phyloP scores from a whole-genome alignment of 2,113 vertebrate species.

The Neogobius melanostomus region DNA sequence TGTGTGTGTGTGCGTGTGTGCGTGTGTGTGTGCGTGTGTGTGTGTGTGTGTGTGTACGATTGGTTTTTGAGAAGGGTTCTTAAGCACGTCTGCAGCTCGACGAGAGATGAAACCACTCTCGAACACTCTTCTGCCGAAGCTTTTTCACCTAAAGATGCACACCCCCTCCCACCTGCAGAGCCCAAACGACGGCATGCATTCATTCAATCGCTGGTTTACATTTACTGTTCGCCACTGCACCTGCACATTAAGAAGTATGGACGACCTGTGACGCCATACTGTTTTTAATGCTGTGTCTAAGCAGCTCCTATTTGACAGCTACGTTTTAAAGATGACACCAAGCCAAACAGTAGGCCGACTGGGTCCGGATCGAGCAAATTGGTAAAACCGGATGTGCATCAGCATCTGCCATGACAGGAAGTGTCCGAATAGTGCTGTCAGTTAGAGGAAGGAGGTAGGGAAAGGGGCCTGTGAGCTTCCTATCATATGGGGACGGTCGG shows the following conservation, averaged over 20 bases:
- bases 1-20: conserved; percentile 15
- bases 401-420: too few relatives aligned
- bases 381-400: too few relatives aligned
- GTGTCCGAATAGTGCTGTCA: too few relatives aligned
- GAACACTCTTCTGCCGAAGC: background rate
- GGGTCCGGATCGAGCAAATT: too few relatives aligned
- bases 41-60: conserved; percentile 19
- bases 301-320: background rate
- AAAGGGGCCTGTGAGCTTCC: too few relatives aligned
- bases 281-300: conserved; percentile 4
- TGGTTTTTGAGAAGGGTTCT: conserved; percentile 56
- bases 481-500: too few relatives aligned
- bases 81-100: conserved; percentile 53
- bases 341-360: too few relatives aligned
- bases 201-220: background rate
- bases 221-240: background rate
- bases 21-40: conserved; percentile 8
- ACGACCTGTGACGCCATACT: background rate
- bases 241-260: conserved; percentile 2
- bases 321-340: background rate
- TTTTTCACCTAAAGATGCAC: conserved; percentile 1
- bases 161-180: background rate
- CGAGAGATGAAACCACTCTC: conserved; percentile 31
- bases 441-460: too few relatives aligned
- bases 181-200: conserved; percentile 2